These are phyloP conservation scores for Troilus luridus DNA, from an alignment of 2,888 invertebrate species.

Conservation along the genomic window DNA sequence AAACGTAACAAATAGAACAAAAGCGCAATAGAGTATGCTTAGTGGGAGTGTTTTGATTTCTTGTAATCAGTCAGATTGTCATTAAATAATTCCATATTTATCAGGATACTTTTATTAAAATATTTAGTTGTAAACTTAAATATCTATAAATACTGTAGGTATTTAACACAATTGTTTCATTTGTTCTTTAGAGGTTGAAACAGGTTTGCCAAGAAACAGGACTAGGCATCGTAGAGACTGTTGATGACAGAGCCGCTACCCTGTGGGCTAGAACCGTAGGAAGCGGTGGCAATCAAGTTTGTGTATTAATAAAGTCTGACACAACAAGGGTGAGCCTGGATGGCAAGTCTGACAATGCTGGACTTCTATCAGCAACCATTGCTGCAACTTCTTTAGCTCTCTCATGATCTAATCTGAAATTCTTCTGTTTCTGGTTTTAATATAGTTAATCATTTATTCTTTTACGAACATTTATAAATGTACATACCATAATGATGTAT, in stretches of 20 bases:
- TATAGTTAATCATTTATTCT: background rate
- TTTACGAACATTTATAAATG: slow-evolving; percentile 23
- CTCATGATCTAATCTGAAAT: slow-evolving; percentile 50
- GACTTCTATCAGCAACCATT: slow-evolving; percentile 61
- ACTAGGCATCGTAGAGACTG: slow-evolving; percentile 48
- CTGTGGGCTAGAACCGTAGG: slow-evolving; percentile 47
- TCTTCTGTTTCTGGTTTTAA: slow-evolving; percentile 28
- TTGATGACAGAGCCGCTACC: slow-evolving; percentile 53
- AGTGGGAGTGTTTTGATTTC: too few relatives aligned
- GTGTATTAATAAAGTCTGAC: slow-evolving; percentile 65
- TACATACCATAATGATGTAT: slow-evolving; percentile 29
- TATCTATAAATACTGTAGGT: too few relatives aligned
- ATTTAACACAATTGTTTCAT: background rate
- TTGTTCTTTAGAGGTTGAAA: slow-evolving; percentile 40
- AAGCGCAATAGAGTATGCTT: too few relatives aligned
- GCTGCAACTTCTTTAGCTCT: slow-evolving; percentile 55
- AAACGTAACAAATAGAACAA: too few relatives aligned
- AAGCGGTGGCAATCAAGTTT: slow-evolving; percentile 62
- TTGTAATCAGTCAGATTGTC: too few relatives aligned
- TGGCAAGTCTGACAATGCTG: slow-evolving; percentile 66
- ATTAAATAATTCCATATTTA: too few relatives aligned
- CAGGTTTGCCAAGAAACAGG: slow-evolving; percentile 48
- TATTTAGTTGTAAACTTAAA: too few relatives aligned
- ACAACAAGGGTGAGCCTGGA: slow-evolving; percentile 65
- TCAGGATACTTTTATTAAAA: too few relatives aligned